These are phyloP conservation scores for Mustela lutreola DNA, from an alignment of 2,113 vertebrate species.

Conservation along the genomic window DNA sequence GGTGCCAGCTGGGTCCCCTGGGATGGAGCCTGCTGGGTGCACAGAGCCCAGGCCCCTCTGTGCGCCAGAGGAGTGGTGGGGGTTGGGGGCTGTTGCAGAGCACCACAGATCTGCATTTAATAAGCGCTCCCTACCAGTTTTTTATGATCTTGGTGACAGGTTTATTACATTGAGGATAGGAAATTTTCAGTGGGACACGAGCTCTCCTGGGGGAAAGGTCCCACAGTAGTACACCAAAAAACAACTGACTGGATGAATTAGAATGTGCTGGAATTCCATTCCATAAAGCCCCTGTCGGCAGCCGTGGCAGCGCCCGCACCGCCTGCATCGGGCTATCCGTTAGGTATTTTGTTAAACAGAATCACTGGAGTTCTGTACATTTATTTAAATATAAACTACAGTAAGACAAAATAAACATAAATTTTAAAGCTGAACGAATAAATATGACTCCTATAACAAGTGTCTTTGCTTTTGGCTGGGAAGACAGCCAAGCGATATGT, in stretches of 20 bases:
- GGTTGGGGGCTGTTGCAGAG: rapidly evolving
- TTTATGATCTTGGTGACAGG: conserved; percentile 58
- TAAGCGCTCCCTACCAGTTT: not conserved
- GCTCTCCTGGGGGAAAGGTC: not conserved
- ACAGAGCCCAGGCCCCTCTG: rapidly evolving
- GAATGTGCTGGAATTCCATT: not conserved
- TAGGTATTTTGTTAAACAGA: not conserved
- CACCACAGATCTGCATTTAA: not conserved
- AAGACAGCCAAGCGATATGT: conserved; percentile 66
- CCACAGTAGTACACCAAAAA: not conserved
- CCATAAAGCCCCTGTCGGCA: not conserved
- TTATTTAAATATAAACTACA: not conserved
- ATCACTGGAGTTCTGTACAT: not conserved
- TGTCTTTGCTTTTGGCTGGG: conserved; percentile 61
- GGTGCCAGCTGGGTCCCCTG: not conserved
- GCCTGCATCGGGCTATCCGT: not conserved
- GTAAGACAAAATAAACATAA: conserved; percentile 15
- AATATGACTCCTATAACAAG: conserved; percentile 23
- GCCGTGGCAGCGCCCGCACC: rapidly evolving
- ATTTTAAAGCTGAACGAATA: not conserved
- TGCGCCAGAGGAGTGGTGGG: rapidly evolving
- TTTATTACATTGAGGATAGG: conserved; percentile 52
- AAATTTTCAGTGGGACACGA: not conserved
- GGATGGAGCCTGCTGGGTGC: not conserved
- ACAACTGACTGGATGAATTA: not conserved